These are phyloP conservation scores for Cepaea nemoralis DNA, from an alignment of 1,140 invertebrate genomes.

Conservation along the genomic window DNA sequence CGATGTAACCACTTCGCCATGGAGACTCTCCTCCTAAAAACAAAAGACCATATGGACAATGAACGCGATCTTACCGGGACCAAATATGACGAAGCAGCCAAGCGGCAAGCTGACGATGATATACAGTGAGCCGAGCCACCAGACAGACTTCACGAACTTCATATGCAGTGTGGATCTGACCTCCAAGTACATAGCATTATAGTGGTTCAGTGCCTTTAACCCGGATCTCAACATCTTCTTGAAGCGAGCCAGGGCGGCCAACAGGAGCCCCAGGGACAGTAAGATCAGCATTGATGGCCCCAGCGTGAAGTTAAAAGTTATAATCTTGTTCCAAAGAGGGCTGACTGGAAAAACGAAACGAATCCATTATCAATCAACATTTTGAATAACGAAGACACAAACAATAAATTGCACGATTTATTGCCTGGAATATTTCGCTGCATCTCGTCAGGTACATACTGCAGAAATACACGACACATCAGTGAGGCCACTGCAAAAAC, in stretches of 20 bases:
- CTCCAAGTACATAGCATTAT: slow-evolving; percentile 16
- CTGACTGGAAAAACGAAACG: not conserved
- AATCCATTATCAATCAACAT: no score
- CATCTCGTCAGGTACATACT: no score
- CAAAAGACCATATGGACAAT: not conserved
- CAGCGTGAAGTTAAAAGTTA: not conserved
- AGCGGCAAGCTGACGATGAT: not conserved
- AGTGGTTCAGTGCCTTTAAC: not conserved
- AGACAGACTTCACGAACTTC: slow-evolving; percentile 5
- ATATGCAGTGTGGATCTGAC: not conserved
- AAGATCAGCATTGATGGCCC: not conserved
- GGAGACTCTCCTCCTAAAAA: not conserved
- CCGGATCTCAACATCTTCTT: not conserved
- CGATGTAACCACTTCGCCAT: not conserved
- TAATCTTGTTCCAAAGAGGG: slow-evolving; percentile 7
- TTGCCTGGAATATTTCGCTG: no score
- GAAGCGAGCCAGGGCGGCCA: not conserved
- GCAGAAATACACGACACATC: no score
- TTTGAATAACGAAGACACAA: no score
- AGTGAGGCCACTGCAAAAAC: no score
- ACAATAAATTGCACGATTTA: no score
- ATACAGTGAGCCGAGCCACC: not conserved
- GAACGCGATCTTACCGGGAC: not conserved
- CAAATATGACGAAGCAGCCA: not conserved
- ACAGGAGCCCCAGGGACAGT: slow-evolving; percentile 9